A percentile compares a stretch with the other conserved stretches of the same genome.
phyloP scores from a whole-genome alignment of 2,888 invertebrate genomes.

The Idaea straminata region DNA sequence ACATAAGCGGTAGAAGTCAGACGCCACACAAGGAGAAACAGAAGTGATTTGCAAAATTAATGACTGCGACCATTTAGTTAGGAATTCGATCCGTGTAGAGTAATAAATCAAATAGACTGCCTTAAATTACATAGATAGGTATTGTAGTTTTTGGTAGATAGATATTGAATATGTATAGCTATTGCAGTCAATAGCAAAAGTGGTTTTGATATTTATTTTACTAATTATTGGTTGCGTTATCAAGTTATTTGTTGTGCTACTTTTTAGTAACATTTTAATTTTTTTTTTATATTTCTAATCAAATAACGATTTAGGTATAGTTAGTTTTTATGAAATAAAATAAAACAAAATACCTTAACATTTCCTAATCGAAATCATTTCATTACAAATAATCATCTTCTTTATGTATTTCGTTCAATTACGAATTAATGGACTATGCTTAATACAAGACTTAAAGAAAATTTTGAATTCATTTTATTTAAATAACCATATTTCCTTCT shows the following conservation, averaged over 20 bases:
- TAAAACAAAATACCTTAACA: too few species aligned
- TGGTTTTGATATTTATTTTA: too few species aligned
- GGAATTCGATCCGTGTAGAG: conserved; percentile 42
- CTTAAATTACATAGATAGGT: background rate
- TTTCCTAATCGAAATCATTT: too few species aligned
- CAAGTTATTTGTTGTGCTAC: background rate
- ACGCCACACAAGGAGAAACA: conserved; percentile 50
- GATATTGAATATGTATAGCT: background rate
- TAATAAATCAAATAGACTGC: conserved; percentile 24
- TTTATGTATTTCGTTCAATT: too few species aligned
- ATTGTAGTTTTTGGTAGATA: background rate
- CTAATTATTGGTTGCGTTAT: background rate
- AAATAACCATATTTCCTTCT: background rate
- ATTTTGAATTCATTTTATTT: background rate
- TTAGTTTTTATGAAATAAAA: too few species aligned
- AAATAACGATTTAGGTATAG: too few species aligned
- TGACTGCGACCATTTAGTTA: conserved; percentile 47
- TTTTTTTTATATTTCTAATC: too few species aligned
- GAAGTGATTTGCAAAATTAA: conserved; percentile 64
- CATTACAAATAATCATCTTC: too few species aligned
- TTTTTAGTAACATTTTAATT: too few species aligned
- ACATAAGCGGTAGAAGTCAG: conserved; percentile 15
- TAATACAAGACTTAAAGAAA: too few species aligned
- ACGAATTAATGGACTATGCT: too few species aligned
- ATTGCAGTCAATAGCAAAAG: background rate